phyloP scores from a whole-genome alignment of 2,888 invertebrate genomes.

The Aleiodes alternator region DNA sequence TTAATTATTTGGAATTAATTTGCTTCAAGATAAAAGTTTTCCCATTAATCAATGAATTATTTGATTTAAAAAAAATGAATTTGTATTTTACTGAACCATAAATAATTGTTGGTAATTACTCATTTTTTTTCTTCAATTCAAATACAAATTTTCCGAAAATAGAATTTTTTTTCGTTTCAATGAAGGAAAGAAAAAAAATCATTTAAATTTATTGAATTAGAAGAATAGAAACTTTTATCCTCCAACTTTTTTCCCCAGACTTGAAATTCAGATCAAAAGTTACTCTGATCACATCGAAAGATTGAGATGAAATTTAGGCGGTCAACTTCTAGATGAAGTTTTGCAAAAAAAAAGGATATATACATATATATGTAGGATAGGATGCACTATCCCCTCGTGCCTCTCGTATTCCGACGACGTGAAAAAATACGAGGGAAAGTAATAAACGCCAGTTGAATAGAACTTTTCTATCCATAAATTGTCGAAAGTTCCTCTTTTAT shows the following conservation, averaged over 20 bases:
- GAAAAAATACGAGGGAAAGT: slow-evolving; percentile 63
- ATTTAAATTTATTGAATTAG: slow-evolving; percentile 1
- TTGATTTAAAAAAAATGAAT: no score
- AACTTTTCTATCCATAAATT: slow-evolving; percentile 63
- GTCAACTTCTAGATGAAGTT: slow-evolving; percentile 35
- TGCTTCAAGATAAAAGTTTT: no score
- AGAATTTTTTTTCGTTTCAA: no score
- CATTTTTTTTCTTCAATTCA: no score
- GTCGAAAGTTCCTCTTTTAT: slow-evolving; percentile 63
- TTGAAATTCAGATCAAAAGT: slow-evolving; percentile 23
- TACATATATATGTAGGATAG: slow-evolving; percentile 17
- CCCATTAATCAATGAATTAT: no score
- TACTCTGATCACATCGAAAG: slow-evolving; percentile 28
- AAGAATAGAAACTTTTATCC: neutral
- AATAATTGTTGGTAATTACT: no score
- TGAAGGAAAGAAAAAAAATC: neutral
- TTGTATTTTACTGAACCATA: no score
- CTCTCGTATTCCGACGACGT: slow-evolving; percentile 52
- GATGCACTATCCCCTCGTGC: neutral
- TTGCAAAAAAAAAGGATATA: neutral
- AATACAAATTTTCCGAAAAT: no score
- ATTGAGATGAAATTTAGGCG: slow-evolving; percentile 43
- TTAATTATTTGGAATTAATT: no score
- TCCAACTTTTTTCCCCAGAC: neutral
- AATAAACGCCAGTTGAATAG: slow-evolving; percentile 62